Evolutionary conservation across 2,797 vertebrate genomes (phyloP).

Genomic region (Syngnathus rostellatus): DNA sequence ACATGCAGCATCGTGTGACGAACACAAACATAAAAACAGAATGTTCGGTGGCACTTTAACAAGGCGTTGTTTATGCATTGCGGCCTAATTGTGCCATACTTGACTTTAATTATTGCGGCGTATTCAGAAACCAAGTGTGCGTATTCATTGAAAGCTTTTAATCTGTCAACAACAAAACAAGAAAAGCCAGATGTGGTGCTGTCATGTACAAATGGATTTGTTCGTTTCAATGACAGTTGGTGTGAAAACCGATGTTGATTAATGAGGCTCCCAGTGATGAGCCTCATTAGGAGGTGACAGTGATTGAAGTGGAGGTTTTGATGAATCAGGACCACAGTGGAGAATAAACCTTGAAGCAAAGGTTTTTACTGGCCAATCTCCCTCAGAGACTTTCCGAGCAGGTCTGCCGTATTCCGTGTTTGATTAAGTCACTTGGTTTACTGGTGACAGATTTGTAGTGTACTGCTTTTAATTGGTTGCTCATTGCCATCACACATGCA

Average conservation of each 20-base stretch:
- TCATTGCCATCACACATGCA: neutral
- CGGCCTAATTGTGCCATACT: neutral
- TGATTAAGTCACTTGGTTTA: constrained; percentile 7
- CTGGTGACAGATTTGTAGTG: neutral
- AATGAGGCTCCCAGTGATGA: constrained; percentile 31
- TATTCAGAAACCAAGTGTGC: neutral
- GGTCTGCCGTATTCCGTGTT: constrained; percentile 5
- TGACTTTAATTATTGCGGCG: neutral
- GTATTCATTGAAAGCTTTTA: neutral
- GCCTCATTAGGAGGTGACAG: constrained; percentile 50
- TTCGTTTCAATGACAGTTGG: constrained; percentile 12
- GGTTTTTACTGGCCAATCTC: constrained; percentile 9
- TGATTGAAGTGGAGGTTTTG: constrained; percentile 41
- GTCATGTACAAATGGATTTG: constrained; percentile 9
- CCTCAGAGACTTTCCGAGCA: constrained; percentile 7
- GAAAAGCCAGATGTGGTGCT: neutral
- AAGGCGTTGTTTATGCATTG: neutral
- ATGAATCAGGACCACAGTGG: constrained; percentile 24
- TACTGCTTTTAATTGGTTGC: neutral
- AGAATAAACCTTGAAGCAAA: constrained; percentile 18
- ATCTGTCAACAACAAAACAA: neutral
- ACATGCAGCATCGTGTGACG: too few relatives aligned
- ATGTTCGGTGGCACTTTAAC: neutral
- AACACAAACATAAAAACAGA: too few relatives aligned
- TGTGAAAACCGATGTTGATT: constrained; percentile 30